Base-by-base conservation (phyloP, 2,888 invertebrate species). In the Pristionchus mayeri region DNA sequence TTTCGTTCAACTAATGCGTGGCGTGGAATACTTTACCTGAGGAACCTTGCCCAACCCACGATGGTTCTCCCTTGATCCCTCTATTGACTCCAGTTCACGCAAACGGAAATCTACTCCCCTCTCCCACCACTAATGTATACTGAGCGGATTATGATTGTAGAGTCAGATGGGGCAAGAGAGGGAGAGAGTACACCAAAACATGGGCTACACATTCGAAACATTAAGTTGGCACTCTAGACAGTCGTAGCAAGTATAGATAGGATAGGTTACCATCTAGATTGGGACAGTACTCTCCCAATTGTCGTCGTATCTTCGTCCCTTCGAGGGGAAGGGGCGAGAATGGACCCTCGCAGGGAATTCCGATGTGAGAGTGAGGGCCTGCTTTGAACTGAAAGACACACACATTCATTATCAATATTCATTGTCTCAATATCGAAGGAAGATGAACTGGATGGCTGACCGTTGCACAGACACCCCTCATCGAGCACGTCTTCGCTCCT, bases 141-240 rank as follows among this genome's bases (percentile, higher is more conserved):
- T 24, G 40, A 44, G 71, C 40, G 40, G 71, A 71, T 71, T 71
- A 71, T 44, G 40, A 24, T 40, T 71, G 37, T 40, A 40, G 71
- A 37, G 63, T 63, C 63, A 63, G 63, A 63, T 63, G 63, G 34
- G 63, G 4, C 7, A 44, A 13, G 6, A 44, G 44, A 44, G 44
- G n/a, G 16, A 16, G 2, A 34, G 63, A 63, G 63, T 63, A 63
- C 63, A 34, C 63, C 63, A 63, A 63, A 63, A 63, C 63, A 63
- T 63, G 34, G 63, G 63, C 63, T 63, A 63, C 30, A 63, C 63
- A 34, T 18, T 63, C 63, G 63, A 63, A 63, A 63, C 63, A 60
- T 30, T 30, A 24, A 11, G 24, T n/a, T 60, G 21, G 27, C 30
- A 3, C 63, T 7, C 3, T n/a, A 24, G 40, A 71, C 18, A 40